phyloP scores from a whole-genome alignment of 2,797 vertebrate species.

The Poeciliopsis turneri region DNA sequence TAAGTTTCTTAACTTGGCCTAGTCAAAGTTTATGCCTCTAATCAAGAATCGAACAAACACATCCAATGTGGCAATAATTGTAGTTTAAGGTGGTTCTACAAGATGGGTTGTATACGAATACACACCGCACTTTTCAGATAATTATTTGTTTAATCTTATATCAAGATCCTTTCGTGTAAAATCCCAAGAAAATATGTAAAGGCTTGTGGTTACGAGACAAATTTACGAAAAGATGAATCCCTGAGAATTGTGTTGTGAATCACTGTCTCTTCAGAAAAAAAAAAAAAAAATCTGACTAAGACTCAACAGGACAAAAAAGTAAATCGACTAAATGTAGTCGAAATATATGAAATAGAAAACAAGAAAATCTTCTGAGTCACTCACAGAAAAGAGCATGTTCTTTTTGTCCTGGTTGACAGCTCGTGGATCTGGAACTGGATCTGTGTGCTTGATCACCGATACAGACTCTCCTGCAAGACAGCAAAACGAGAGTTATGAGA shows the following conservation, averaged over 20 bases:
- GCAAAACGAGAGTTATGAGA: slow-evolving; percentile 17
- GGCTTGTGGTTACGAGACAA: neutral
- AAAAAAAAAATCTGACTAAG: neutral
- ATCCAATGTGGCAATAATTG: too few species aligned
- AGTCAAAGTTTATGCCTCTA: too few species aligned
- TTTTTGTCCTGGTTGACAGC: slow-evolving; percentile 99
- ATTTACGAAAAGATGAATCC: neutral
- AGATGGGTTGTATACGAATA: too few species aligned
- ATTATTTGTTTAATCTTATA: neutral
- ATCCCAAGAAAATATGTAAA: neutral
- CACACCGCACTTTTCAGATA: neutral
- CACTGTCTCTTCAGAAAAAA: neutral
- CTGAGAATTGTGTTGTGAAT: neutral
- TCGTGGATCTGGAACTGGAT: slow-evolving; percentile 96
- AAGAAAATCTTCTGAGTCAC: slow-evolving; percentile 59
- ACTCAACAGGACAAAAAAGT: neutral
- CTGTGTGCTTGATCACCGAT: slow-evolving; percentile 98
- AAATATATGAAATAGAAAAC: neutral
- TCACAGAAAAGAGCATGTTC: slow-evolving; percentile 99
- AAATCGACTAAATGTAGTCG: neutral
- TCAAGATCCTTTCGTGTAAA: neutral
- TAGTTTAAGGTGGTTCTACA: too few species aligned
- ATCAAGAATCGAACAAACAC: too few species aligned
- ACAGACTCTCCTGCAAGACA: slow-evolving; percentile 91
- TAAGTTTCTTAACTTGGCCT: too few species aligned